phyloP scores from a whole-genome alignment of 1,140 invertebrate species.

The Olivierus martensii region DNA sequence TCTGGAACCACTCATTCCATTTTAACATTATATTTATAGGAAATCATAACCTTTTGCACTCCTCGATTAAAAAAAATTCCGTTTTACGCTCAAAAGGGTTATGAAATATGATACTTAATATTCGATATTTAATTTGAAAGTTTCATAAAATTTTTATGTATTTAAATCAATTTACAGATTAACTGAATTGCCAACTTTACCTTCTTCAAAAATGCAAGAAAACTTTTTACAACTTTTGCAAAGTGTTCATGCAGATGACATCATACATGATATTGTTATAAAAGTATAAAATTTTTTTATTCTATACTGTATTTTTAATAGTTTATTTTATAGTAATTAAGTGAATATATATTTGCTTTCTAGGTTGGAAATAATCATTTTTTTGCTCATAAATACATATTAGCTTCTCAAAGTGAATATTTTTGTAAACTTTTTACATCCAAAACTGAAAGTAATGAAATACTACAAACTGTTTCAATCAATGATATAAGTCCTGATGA shows the following conservation, averaged over 20 bases:
- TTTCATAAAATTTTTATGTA: no score
- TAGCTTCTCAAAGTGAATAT: conserved; percentile 44
- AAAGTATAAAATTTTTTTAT: conserved; percentile 30
- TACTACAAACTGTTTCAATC: conserved; percentile 24
- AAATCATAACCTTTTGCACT: no score
- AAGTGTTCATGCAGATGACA: conserved; percentile 42
- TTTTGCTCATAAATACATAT: conserved; percentile 51
- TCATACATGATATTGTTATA: conserved; percentile 50
- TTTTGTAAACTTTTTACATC: conserved; percentile 29
- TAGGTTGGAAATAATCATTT: conserved; percentile 38
- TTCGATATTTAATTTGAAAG: no score
- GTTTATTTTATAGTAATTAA: not conserved
- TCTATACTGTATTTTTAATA: no score
- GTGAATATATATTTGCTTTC: conserved; percentile 9
- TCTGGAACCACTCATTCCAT: no score
- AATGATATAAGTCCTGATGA: conserved; percentile 41
- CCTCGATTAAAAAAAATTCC: no score
- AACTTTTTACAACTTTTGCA: conserved; percentile 41
- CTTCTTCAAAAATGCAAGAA: conserved; percentile 34
- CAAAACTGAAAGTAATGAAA: not conserved
- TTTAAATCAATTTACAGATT: conserved; percentile 24
- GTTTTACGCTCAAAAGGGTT: no score
- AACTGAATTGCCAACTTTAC: conserved; percentile 38
- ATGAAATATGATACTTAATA: no score
- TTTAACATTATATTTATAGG: no score